Evolutionary conservation across 2,113 vertebrate species (phyloP), one percentile per base, ranked within the genome.

Genomic region (Alethe diademata): DNA sequence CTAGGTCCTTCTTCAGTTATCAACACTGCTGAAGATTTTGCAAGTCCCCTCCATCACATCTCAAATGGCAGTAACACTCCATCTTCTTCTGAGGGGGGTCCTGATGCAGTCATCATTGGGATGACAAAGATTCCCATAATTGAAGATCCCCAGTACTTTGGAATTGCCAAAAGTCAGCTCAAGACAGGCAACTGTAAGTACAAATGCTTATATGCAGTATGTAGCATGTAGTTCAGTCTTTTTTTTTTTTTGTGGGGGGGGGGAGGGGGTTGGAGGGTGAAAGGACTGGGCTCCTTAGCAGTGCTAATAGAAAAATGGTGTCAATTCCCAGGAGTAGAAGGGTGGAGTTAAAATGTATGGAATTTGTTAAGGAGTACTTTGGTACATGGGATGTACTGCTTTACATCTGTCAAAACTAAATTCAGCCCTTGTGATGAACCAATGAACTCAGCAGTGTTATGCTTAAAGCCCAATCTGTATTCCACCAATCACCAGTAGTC

Each of bases 21-120:
- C 98, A 99, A 98, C 89, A 99, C 99, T 42, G 99, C 99, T 11
- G 99, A 99, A 48, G 99, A 99, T 96, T 99, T 98, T 20, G 40
- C 36, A 40, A 62, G 61, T 89, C 99, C 99, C 42, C 98, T 99
- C 53, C 99, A 99, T 82, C 99, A 99, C 56, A 99, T 99, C 88
- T 99, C 99, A 62, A 99, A 99, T 45, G 99, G 99, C 94, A 99
- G 98, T 90, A 99, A 99, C 95, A 99, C 99, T 9, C 98, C 98
- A 1, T 99, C 99, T 13, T 99, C 99, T 47, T 99, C 99, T 17
- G 99, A 99, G 91, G 98, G 99, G 98, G 13, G 19, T 43, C 98
- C 98, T 1, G 99, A 99, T 65, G 98, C 99, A 5, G 98, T 99
- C 58, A 98, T 99, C 92, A 99, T 99, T 80, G 98, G 99, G 80